Percentiles rank a stretch among this genome's conserved stretches.
These are phyloP conservation scores for Halcyon senegalensis DNA, from an alignment of 2,113 vertebrate species.

Conservation along the genomic window DNA sequence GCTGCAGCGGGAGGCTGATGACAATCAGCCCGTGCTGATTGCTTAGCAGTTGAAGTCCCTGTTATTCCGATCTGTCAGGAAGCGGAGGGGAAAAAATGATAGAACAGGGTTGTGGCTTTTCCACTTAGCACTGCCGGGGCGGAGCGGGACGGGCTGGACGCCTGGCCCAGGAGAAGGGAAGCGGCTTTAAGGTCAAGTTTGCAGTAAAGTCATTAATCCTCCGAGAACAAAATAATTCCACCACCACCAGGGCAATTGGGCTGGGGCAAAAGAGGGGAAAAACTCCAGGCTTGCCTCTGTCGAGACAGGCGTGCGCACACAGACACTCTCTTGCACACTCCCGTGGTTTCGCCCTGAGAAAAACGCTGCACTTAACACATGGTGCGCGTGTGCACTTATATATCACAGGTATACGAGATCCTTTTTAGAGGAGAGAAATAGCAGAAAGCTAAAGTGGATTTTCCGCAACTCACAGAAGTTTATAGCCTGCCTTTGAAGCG, in stretches of 20 bases:
- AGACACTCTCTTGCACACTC: too few species aligned
- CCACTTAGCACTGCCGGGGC: neutral
- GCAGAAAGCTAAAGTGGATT: neutral
- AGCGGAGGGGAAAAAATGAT: neutral
- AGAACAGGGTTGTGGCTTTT: neutral
- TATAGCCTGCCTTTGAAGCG: neutral
- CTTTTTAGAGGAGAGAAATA: neutral
- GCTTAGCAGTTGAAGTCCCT: neutral
- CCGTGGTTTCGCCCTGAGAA: fast-evolving
- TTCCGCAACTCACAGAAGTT: neutral
- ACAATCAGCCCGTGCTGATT: neutral
- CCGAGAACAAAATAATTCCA: neutral
- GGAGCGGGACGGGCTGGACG: neutral
- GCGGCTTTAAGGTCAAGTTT: neutral
- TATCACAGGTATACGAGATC: neutral
- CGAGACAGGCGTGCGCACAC: neutral
- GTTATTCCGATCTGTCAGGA: neutral
- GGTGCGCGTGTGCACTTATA: neutral
- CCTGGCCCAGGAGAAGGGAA: neutral
- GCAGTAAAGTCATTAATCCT: neutral
- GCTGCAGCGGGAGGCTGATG: neutral
- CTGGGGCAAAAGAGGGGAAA: neutral
- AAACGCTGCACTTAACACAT: fast-evolving
- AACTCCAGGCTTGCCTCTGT: neutral
- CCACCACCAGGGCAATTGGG: neutral